Base-by-base conservation (phyloP, 2,888 invertebrate species). In the Melanargia galathea region DNA sequence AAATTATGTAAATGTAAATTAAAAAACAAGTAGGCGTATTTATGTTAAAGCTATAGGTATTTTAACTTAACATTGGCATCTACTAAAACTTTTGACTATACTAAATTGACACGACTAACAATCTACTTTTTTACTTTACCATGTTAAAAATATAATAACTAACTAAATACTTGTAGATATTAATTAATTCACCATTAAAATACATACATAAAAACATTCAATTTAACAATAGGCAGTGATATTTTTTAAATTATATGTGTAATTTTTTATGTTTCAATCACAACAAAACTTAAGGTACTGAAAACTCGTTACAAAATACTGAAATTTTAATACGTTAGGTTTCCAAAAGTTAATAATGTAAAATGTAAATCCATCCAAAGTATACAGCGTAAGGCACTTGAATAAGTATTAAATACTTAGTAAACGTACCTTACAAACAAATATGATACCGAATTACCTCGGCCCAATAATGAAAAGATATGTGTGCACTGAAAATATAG, bases 301-400 rank as follows among this genome's bases (percentile, higher is more conserved):
- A 35, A 43, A 55, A 43, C 11, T 26, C 7, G 35, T 22, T 38
- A 51, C 35, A 35, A 54, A 54, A 54, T 54, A 54, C 52, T 38
- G 52, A 35, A 54, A 38, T 54, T 43, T 43, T 24, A 43, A 54
- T 35, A 54, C 54, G 8, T 16, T 24, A 22, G 2, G 18, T 52
- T 22, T 43, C 55, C 55, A 26, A 55, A 55, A 6, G n/a, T 52
- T 18, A 43, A n/a, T n/a, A n/a, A n/a, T n/a, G n/a, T n/a, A n/a
- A n/a, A 18, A 18, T 18, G 18, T 43, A 43, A 43, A 43, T 43
- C 18, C 40, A 43, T 43, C 40, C 40, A 43, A 22, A 22, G 18
- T 52, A 51, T 51, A 24, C 46, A 11, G 10, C 3, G 20, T 54
- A 54, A 54, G 54, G 54, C 54, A 4, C 18, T 52, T 16, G 35